Conservation (phyloP, 1,140 invertebrate genomes). For the Drosophila ercepeae region DNA sequence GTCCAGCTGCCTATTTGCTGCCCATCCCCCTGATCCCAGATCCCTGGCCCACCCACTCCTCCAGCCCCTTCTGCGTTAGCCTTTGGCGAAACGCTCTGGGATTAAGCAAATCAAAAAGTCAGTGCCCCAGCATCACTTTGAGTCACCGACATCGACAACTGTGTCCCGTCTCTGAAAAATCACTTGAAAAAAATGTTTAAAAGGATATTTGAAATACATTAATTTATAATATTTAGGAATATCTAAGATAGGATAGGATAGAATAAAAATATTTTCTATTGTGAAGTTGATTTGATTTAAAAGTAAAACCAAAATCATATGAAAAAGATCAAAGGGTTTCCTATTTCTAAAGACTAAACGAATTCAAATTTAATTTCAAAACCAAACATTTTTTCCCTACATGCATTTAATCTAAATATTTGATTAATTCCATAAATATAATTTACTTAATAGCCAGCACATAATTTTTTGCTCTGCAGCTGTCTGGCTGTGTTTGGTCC, state of each 20-base stretch:
- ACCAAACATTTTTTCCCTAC: neutral
- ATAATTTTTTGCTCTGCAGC: neutral
- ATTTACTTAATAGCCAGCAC: neutral
- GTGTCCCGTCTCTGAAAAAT: neutral
- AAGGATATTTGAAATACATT: neutral
- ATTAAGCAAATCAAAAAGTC: slow-evolving; percentile 71
- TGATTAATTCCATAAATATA: neutral
- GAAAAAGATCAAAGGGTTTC: too few species aligned
- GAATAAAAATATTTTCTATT: too few species aligned
- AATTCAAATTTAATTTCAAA: too few species aligned
- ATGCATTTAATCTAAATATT: neutral
- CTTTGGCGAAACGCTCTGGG: slow-evolving; percentile 33
- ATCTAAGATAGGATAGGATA: too few species aligned
- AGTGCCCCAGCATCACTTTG: slow-evolving; percentile 40
- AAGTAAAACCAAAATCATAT: neutral
- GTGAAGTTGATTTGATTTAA: neutral
- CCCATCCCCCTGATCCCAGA: neutral
- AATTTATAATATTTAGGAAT: neutral
- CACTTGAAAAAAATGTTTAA: neutral
- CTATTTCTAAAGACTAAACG: too few species aligned
- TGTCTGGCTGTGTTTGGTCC: neutral
- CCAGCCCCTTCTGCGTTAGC: neutral
- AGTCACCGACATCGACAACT: slow-evolving; percentile 19
- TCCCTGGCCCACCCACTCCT: slow-evolving; percentile 3
- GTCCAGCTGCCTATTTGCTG: slow-evolving; percentile 12